phyloP scores from a whole-genome alignment of 2,797 vertebrate species.

The Brachyrhaphis roseni region DNA sequence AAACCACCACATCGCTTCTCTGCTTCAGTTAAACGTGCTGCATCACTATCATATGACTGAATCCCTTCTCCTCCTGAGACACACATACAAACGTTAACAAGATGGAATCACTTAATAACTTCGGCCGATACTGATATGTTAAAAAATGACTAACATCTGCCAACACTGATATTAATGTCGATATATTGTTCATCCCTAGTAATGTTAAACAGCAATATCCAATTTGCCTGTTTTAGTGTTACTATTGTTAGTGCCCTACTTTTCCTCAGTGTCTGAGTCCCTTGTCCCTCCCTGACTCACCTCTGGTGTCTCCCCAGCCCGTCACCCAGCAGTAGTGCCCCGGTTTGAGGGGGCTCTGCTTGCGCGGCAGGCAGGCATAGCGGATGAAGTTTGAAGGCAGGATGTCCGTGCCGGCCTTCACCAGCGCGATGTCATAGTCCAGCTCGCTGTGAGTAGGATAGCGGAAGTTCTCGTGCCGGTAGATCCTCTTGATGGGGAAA shows the following conservation, averaged over 20 bases:
- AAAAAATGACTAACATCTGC: neutral
- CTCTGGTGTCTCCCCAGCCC: constrained; percentile 81
- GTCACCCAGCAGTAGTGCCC: constrained; percentile 84
- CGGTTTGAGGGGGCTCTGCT: constrained; percentile 70
- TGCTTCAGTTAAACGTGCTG: neutral
- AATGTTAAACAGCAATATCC: neutral
- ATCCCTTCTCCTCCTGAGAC: neutral
- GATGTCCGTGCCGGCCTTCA: constrained; percentile 79
- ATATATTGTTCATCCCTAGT: neutral
- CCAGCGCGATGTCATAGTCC: constrained; percentile 83
- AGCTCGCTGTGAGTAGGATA: constrained; percentile 80
- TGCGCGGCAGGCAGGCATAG: constrained; percentile 84
- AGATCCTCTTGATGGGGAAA: constrained; percentile 80
- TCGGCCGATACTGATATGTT: neutral
- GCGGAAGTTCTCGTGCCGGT: constrained; percentile 80
- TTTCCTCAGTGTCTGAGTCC: neutral
- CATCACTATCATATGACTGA: neutral
- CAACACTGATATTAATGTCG: neutral
- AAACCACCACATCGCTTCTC: too few species aligned
- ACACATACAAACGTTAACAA: neutral
- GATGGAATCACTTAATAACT: too few species aligned
- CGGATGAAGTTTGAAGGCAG: constrained; percentile 75
- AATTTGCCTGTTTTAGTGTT: neutral
- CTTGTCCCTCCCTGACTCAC: constrained; percentile 47
- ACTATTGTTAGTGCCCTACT: neutral